These are phyloP conservation scores for Drosophila azteca DNA, from an alignment of 1,140 invertebrate genomes.

Conservation along the genomic window DNA sequence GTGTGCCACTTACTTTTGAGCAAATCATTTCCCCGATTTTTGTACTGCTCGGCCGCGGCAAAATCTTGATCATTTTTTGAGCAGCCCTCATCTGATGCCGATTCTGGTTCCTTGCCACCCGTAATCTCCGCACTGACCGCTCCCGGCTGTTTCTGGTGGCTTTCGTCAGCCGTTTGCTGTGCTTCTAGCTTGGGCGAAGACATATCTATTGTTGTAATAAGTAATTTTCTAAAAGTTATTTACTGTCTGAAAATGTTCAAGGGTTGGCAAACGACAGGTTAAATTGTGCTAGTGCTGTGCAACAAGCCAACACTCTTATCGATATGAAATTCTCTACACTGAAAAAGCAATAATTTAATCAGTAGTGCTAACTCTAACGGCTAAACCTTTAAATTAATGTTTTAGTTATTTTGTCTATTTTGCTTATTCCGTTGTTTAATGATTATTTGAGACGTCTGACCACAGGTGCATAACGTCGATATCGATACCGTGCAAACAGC, in stretches of 20 bases:
- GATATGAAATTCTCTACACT: constrained; percentile 9
- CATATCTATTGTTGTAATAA: constrained; percentile 64
- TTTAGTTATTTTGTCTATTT: too few species aligned
- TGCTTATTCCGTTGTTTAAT: too few species aligned
- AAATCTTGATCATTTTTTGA: constrained; percentile 56
- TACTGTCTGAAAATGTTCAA: constrained; percentile 68
- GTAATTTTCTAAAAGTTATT: constrained; percentile 72
- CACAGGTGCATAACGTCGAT: constrained; percentile 15
- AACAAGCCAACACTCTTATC: constrained; percentile 47
- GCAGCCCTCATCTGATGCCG: constrained; percentile 38
- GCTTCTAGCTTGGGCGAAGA: constrained; percentile 66
- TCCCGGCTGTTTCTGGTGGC: constrained; percentile 38
- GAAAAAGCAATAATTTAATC: too few species aligned
- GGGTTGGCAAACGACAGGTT: constrained; percentile 56
- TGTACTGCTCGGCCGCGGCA: constrained; percentile 88
- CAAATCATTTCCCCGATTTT: constrained; percentile 92
- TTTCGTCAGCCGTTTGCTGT: constrained; percentile 53
- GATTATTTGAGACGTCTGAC: too few species aligned
- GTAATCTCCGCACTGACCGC: constrained; percentile 35
- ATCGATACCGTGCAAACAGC: constrained; percentile 37
- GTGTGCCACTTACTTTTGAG: constrained; percentile 90
- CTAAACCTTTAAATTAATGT: too few species aligned
- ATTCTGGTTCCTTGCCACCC: constrained; percentile 46
- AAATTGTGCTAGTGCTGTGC: constrained; percentile 35
- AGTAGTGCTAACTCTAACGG: too few species aligned